Evolutionary conservation across 2,888 invertebrate species (phyloP).

Genomic region (Cremastinae sp.): DNA sequence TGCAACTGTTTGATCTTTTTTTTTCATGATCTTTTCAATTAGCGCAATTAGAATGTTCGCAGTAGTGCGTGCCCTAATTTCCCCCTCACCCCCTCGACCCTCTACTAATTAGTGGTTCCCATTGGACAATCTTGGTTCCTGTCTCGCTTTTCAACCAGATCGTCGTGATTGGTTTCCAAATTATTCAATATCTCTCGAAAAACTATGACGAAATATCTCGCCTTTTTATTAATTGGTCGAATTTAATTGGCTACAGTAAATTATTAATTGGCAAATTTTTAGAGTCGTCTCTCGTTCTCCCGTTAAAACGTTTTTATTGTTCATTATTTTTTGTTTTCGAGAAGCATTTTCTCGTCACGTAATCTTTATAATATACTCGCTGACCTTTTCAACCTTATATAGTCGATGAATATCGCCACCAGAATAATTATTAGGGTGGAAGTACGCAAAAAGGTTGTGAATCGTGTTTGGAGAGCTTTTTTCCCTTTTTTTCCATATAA

Average conservation of each 20-base stretch:
- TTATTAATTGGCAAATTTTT: no score
- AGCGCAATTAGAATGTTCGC: conserved; percentile 57
- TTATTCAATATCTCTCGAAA: conserved; percentile 1
- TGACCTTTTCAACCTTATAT: conserved; percentile 55
- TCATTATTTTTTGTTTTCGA: no score
- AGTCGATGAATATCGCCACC: conserved; percentile 51
- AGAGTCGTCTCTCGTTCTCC: no score
- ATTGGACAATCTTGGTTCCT: conserved; percentile 79
- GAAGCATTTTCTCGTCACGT: no score
- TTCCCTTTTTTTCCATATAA: conserved; percentile 3
- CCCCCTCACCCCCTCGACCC: conserved; percentile 2
- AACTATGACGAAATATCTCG: background rate
- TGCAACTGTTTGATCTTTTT: conserved; percentile 42
- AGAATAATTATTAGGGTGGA: conserved; percentile 60
- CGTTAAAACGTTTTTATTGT: no score
- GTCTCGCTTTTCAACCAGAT: conserved; percentile 77
- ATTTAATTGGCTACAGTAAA: no score
- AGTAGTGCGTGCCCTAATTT: conserved; percentile 51
- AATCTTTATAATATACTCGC: background rate
- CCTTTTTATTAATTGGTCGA: background rate
- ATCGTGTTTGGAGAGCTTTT: conserved; percentile 36
- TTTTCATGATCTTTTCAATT: conserved; percentile 37
- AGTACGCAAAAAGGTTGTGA: conserved; percentile 59
- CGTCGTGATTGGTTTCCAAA: conserved; percentile 72
- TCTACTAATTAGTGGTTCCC: conserved; percentile 59